phyloP scores from a whole-genome alignment of 1,140 invertebrate species.

The Lordiphosa mommai region DNA sequence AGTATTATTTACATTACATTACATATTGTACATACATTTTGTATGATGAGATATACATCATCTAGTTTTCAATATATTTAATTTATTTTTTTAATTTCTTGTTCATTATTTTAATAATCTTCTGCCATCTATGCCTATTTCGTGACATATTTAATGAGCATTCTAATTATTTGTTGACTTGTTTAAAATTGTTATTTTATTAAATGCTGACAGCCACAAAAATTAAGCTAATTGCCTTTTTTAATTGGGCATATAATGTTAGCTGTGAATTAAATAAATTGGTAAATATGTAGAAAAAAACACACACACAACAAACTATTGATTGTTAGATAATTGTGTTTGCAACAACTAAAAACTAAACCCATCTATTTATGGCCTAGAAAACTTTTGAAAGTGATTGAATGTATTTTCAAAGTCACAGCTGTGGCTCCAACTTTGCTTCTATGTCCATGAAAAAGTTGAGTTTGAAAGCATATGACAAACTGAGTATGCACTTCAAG shows the following conservation, averaged over 20 bases:
- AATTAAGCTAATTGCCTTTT: constrained; percentile 56
- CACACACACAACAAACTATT: not conserved
- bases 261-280: constrained; percentile 48
- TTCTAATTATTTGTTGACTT: constrained; percentile 29
- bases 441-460: constrained; percentile 25
- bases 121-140: not conserved
- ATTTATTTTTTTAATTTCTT: not conserved
- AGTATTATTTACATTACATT: too few relatives aligned
- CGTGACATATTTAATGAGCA: constrained; percentile 12
- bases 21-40: too few relatives aligned
- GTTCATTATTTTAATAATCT: not conserved
- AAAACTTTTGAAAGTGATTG: constrained; percentile 59
- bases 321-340: constrained; percentile 32
- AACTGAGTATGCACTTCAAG: constrained; percentile 7
- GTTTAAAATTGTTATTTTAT: constrained; percentile 34
- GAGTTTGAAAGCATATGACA: constrained; percentile 3
- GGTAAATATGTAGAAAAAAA: constrained; percentile 29
- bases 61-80: not conserved
- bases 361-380: not conserved
- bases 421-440: constrained; percentile 47
- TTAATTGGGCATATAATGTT: constrained; percentile 49
- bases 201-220: constrained; percentile 62
- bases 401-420: constrained; percentile 60
- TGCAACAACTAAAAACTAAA: constrained; percentile 4
- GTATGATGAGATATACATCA: too few relatives aligned